Base-by-base conservation (phyloP, 2,888 invertebrate genomes). In the Meteorus colon region DNA sequence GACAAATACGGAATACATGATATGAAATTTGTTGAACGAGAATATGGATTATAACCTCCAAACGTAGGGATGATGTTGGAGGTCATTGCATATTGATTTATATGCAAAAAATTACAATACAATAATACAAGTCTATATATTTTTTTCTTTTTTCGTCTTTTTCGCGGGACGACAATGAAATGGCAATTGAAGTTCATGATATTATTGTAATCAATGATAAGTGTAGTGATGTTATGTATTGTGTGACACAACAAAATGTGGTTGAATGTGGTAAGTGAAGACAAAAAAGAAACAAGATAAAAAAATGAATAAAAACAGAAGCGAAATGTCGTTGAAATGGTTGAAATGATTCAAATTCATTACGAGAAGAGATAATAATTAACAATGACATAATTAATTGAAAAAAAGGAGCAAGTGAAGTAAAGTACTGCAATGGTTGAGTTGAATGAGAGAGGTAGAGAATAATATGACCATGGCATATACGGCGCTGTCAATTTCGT, bases 401-500 rank as follows among this genome's bases (percentile, higher is more conserved):
- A 29, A 62, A 4, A 4, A 24, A 12, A 16, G 27, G 31, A 16
- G 16, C 12, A 29, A 29, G n/a, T 27, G 27, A 16, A 29, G 27
- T 14, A 62, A 55, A 55, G n/a, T 8, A 55, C 19, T 19, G 8
- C 6, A 19, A 55, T 19, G 62, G 55, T 19, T 29, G 31, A 29
- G 27, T 12, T 29, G 74, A 74, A 65, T 66, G 68, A 62, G 48
- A 12, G 76, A 79, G 77, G 78, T 77, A 51, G 63, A 79, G 55
- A 74, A 80, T 74, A 79, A 74, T 77, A 78, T 81, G 81, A 83
- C 75, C 68, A 79, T 78, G 77, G 80, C 72, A 74, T 77, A 78
- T 76, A 79, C 79, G 69, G 80, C 83, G 81, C 84, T 86, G 84
- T 86, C 86, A 85, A 83, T 85, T 78, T 78, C 83, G 74, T 81